These are phyloP conservation scores for Drosophila ercepeae DNA, from an alignment of 1,140 invertebrate genomes.

Conservation along the genomic window DNA sequence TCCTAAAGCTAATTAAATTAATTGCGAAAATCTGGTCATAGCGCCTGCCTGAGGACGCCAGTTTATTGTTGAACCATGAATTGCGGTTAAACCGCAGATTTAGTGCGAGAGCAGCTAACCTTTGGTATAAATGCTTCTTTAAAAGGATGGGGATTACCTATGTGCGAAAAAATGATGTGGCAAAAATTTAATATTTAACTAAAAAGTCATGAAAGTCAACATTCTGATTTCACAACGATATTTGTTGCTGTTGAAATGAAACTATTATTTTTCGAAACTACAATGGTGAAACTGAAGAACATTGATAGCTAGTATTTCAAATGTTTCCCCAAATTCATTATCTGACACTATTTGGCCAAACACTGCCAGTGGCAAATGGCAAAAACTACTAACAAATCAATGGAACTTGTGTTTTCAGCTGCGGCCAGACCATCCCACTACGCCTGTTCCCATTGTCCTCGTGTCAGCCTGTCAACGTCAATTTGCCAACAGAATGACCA, in stretches of 20 bases:
- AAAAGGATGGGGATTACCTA: conserved; percentile 4
- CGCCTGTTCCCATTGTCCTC: conserved; percentile 4
- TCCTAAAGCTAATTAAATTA: conserved; percentile 69
- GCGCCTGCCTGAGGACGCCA: conserved; percentile 6
- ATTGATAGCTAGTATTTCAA: neutral
- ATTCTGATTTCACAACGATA: no score
- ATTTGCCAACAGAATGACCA: conserved; percentile 52
- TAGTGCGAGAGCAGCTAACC: conserved; percentile 21
- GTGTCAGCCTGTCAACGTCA: conserved; percentile 58
- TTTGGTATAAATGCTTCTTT: conserved; percentile 7
- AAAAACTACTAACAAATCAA: conserved; percentile 47
- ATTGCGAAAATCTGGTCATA: conserved; percentile 42
- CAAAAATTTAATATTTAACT: neutral
- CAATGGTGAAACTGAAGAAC: neutral
- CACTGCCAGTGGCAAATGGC: conserved; percentile 23
- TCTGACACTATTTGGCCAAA: conserved; percentile 29
- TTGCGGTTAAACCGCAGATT: conserved; percentile 63
- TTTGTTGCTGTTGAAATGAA: no score
- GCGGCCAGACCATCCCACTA: conserved; percentile 6
- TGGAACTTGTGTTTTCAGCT: conserved; percentile 39
- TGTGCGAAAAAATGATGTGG: neutral
- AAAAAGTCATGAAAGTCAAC: neutral
- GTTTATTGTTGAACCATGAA: conserved; percentile 40
- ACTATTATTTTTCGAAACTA: neutral
- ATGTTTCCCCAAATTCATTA: conserved; percentile 1